These are phyloP conservation scores for Hydractinia echinata DNA, from an alignment of 30 jellyfish, hydroid and myxozoan species.

Conservation along the genomic window DNA sequence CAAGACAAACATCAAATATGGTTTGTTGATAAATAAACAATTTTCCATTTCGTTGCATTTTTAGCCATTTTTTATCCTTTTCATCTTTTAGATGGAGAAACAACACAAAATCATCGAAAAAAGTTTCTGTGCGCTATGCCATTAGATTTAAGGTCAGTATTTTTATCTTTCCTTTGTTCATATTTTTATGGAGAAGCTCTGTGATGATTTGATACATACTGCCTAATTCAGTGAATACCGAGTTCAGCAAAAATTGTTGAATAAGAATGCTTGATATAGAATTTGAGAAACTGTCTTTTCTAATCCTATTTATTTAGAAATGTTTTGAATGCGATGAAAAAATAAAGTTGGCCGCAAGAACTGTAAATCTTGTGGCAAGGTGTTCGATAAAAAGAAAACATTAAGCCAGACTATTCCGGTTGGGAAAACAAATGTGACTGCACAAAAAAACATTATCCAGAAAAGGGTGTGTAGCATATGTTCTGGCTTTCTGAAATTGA, in stretches of 20 bases:
- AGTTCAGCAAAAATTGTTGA: no score
- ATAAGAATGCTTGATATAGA: not conserved
- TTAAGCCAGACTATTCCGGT: not conserved
- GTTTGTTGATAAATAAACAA: no score
- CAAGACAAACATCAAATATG: no score
- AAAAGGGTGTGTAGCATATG: not conserved
- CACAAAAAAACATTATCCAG: slow-evolving; percentile 1
- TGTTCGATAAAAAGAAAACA: not conserved
- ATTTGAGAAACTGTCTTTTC: not conserved
- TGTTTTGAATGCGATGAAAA: slow-evolving; percentile 1
- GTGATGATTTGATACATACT: no score
- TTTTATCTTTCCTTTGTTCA: not conserved
- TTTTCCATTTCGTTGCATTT: no score
- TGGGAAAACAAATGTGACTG: slow-evolving; percentile 1
- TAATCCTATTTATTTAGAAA: not conserved
- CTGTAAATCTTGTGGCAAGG: not conserved
- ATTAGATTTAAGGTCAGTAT: not conserved
- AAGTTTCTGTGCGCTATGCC: not conserved
- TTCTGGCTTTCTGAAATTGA: no score
- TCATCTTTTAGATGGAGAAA: not conserved
- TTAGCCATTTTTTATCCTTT: no score
- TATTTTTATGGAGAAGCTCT: not conserved
- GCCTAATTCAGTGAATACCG: no score
- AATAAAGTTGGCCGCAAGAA: not conserved
- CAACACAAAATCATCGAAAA: not conserved